phyloP scores from a whole-genome alignment of 2,888 invertebrate species.

The Caenorhabditis becei region DNA sequence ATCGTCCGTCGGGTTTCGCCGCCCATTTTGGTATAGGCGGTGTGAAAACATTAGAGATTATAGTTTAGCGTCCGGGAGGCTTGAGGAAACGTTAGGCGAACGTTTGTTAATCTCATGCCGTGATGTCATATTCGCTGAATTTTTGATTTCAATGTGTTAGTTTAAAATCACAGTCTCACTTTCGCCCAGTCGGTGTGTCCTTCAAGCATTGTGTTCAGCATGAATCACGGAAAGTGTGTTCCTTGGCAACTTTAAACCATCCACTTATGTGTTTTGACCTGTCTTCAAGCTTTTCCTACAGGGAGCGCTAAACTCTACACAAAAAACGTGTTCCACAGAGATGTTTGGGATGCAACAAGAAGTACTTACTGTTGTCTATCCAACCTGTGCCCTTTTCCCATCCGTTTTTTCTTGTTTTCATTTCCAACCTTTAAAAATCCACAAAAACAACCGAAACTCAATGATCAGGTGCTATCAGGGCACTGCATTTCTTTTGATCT shows the following conservation, averaged over 20 bases:
- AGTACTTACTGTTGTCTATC: too few relatives aligned
- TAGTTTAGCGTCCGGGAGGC: conserved; percentile 12
- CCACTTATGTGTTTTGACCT: conserved; percentile 27
- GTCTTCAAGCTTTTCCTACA: neutral
- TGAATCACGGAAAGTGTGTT: conserved; percentile 9
- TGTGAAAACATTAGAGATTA: conserved; percentile 45
- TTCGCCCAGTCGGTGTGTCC: conserved; percentile 8
- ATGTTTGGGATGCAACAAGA: too few relatives aligned
- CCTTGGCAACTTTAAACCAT: conserved; percentile 4
- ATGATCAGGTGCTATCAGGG: conserved; percentile 13
- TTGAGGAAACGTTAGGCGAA: conserved; percentile 36
- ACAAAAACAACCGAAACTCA: neutral
- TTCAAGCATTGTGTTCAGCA: conserved; percentile 15
- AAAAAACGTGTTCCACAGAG: too few relatives aligned
- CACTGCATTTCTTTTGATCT: neutral
- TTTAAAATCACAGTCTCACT: neutral
- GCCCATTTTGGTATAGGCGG: conserved; percentile 32
- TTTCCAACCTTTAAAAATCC: neutral
- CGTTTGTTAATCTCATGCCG: conserved; percentile 19
- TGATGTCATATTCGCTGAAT: conserved; percentile 46
- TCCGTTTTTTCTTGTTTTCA: neutral
- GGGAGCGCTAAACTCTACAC: neutral
- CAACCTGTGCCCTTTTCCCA: too few relatives aligned
- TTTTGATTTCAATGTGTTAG: conserved; percentile 6
- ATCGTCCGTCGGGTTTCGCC: conserved; percentile 34